phyloP scores from a whole-genome alignment of 2,888 invertebrate species.

The Ferdinandea cuprea region DNA sequence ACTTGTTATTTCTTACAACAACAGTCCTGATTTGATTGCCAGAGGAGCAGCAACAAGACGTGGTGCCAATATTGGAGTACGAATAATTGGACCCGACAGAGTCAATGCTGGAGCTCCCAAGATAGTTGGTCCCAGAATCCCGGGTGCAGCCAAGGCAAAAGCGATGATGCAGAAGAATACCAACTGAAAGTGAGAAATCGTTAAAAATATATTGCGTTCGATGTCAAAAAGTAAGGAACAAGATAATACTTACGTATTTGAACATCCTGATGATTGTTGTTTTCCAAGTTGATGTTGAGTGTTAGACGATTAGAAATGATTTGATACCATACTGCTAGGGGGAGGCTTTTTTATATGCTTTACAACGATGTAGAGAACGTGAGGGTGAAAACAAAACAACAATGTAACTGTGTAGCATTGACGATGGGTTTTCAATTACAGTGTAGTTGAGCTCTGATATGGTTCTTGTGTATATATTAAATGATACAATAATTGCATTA shows the following conservation, averaged over 20 bases:
- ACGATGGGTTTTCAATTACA: conserved; percentile 37
- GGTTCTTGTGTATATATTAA: conserved; percentile 26
- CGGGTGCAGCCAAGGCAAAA: conserved; percentile 52
- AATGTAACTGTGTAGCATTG: conserved; percentile 16
- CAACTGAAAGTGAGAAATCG: conserved; percentile 82
- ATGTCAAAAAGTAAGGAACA: background rate
- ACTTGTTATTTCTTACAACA: conserved; percentile 30
- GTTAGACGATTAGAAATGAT: conserved; percentile 44
- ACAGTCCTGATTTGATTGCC: conserved; percentile 45
- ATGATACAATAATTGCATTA: background rate
- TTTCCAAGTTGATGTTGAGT: conserved; percentile 8
- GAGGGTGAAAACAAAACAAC: conserved; percentile 7
- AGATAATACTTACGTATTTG: conserved; percentile 81
- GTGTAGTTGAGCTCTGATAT: conserved; percentile 53
- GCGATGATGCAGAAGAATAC: conserved; percentile 82
- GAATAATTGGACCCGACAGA: conserved; percentile 53
- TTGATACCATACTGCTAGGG: conserved; percentile 24
- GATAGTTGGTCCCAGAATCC: conserved; percentile 41
- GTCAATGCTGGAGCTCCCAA: conserved; percentile 39
- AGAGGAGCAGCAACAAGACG: conserved; percentile 47
- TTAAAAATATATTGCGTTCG: too few relatives aligned
- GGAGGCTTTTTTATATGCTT: conserved; percentile 56
- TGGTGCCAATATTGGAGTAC: conserved; percentile 44
- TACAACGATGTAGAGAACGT: conserved; percentile 3
- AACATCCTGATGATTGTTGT: conserved; percentile 82